A percentile compares a stretch with the other conserved stretches of the same genome.
Conservation (phyloP, 2,113 vertebrate species). For the Hippocampus zosterae region DNA sequence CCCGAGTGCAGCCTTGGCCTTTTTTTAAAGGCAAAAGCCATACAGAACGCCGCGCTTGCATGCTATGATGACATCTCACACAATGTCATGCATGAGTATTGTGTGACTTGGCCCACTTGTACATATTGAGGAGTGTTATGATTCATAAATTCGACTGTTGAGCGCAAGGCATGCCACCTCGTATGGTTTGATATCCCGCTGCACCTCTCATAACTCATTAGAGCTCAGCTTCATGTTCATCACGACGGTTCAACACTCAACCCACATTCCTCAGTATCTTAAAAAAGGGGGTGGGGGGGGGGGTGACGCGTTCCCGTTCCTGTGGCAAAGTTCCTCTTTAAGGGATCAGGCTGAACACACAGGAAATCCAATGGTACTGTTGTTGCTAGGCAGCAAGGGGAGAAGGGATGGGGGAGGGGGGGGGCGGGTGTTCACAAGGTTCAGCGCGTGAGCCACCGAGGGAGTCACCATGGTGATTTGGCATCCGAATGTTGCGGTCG, state of each 20-base stretch:
- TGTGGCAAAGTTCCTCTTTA: constrained; percentile 67
- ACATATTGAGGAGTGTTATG: background rate
- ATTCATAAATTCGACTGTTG: background rate
- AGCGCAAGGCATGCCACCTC: background rate
- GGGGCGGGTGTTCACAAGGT: constrained; percentile 57
- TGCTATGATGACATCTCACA: too few relatives aligned
- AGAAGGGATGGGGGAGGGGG: background rate
- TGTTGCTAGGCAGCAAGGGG: constrained; percentile 70
- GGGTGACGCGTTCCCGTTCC: constrained; percentile 42
- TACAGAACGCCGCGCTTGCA: too few relatives aligned
- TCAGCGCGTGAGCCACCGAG: constrained; percentile 66
- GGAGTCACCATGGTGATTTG: constrained; percentile 75
- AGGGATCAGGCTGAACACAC: constrained; percentile 64
- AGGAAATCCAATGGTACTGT: constrained; percentile 69
- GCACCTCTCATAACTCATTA: background rate
- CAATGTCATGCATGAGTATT: too few relatives aligned
- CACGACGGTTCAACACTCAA: constrained; percentile 2
- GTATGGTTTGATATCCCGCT: constrained; percentile 11
- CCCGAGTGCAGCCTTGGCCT: too few relatives aligned
- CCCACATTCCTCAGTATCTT: background rate
- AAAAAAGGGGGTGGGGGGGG: background rate
- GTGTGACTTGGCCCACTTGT: background rate
- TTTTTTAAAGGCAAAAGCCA: too few relatives aligned
- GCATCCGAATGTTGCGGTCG: constrained; percentile 71
- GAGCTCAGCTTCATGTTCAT: background rate